Percentiles rank a stretch among this genome's conserved stretches.
phyloP scores from a whole-genome alignment of 2,888 invertebrate species.

The Melolontha melolontha region DNA sequence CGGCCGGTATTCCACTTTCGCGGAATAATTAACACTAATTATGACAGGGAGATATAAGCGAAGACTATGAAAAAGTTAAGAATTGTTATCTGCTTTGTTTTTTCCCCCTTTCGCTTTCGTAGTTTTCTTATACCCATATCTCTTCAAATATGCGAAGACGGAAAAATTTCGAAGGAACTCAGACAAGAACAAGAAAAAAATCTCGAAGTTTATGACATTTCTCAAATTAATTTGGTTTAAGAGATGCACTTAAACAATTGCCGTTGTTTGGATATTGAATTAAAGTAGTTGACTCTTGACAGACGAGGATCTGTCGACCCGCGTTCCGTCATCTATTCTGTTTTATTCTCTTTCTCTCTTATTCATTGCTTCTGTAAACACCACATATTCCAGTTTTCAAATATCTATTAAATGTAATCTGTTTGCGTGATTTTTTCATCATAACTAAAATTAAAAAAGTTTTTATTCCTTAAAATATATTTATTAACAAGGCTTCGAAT shows the following conservation, averaged over 20 bases:
- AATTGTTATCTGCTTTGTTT: background rate
- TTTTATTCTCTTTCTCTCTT: conserved; percentile 1
- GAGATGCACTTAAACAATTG: conserved; percentile 17
- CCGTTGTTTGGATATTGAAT: conserved; percentile 11
- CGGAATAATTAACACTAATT: conserved; percentile 40
- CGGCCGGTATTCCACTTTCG: conserved; percentile 42
- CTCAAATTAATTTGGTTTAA: conserved; percentile 16
- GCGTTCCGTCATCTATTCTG: background rate
- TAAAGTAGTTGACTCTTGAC: conserved; percentile 16
- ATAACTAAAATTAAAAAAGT: background rate
- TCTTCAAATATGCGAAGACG: conserved; percentile 15
- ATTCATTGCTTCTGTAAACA: background rate
- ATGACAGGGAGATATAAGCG: conserved; percentile 12
- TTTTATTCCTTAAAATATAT: too few relatives aligned
- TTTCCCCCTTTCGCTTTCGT: background rate
- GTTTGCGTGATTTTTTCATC: conserved; percentile 4
- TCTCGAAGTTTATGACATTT: conserved; percentile 6
- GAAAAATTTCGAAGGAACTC: background rate
- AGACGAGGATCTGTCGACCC: background rate
- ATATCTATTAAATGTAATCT: conserved; percentile 5
- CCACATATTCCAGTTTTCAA: conserved; percentile 2
- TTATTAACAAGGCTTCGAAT: too few relatives aligned
- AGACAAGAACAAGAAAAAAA: conserved; percentile 7
- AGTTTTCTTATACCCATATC: background rate
- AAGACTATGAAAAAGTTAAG: background rate